Conservation (phyloP, 2,113 vertebrate species). For the Haliaeetus leucogaster region DNA sequence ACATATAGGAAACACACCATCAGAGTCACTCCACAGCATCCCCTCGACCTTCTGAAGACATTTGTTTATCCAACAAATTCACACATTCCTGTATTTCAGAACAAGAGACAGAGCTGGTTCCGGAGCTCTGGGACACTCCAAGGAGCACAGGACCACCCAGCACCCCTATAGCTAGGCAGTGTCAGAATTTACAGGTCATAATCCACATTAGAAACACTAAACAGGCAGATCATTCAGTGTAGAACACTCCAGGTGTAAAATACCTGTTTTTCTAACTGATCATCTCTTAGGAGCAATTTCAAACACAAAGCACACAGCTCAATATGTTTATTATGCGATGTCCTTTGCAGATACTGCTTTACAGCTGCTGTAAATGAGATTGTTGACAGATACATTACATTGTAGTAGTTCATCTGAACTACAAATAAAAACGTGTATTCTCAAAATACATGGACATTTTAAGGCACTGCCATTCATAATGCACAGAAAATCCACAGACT, state of each 20-base stretch:
- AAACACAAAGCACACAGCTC: not conserved
- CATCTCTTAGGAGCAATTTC: not conserved
- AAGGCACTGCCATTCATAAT: not conserved
- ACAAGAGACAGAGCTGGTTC: not conserved
- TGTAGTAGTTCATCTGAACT: not conserved
- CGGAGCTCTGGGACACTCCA: not conserved
- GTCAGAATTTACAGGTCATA: no score
- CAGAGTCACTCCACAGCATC: not conserved
- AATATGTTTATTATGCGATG: not conserved
- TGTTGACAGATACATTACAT: not conserved
- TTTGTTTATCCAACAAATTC: not conserved
- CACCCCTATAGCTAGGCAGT: not conserved
- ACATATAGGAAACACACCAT: not conserved
- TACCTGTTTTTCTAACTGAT: not conserved
- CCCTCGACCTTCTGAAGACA: not conserved
- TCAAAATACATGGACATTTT: not conserved
- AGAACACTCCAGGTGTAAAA: not conserved
- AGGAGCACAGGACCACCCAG: not conserved
- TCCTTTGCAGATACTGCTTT: not conserved
- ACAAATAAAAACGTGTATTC: not conserved
- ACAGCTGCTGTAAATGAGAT: not conserved
- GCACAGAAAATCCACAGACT: not conserved
- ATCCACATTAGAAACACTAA: not conserved
- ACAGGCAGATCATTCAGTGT: fast-evolving
- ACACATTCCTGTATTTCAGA: not conserved